Percentiles rank a stretch among this genome's conserved stretches.
These are phyloP conservation scores for Euzetes globulus DNA, from an alignment of 2,888 invertebrate genomes.

Conservation along the genomic window DNA sequence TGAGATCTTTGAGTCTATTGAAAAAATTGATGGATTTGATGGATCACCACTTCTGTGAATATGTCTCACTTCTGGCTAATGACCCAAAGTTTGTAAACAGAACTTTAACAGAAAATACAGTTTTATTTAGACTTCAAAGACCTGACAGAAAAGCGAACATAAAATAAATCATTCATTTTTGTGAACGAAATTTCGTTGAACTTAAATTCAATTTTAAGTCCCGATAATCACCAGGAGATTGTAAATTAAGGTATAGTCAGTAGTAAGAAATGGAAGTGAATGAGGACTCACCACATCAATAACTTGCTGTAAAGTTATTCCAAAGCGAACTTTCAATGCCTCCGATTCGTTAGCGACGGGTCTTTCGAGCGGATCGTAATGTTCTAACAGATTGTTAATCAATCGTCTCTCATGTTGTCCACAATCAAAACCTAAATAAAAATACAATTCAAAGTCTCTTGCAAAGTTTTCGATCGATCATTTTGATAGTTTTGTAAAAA, in stretches of 20 bases:
- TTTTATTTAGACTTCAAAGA: no score
- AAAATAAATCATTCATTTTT: no score
- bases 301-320: slow-evolving; percentile 94
- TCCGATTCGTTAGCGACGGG: slow-evolving; percentile 94
- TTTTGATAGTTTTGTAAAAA: neutral
- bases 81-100: no score
- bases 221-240: neutral
- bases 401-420: slow-evolving; percentile 86
- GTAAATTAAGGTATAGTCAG: neutral
- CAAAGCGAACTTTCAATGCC: slow-evolving; percentile 87
- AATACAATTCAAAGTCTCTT: neutral
- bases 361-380: slow-evolving; percentile 88
- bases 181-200: no score
- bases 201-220: no score
- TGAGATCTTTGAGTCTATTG: no score
- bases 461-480: neutral
- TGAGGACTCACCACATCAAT: slow-evolving; percentile 80
- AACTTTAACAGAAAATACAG: no score
- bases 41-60: no score
- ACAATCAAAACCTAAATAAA: slow-evolving; percentile 63
- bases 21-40: no score
- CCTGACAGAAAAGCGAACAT: no score
- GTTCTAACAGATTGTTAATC: slow-evolving; percentile 79
- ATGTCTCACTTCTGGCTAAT: no score
- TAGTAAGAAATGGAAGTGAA: neutral